Evolutionary conservation across 1,140 invertebrate genomes (phyloP).

Genomic region (Scylla paramamosain): DNA sequence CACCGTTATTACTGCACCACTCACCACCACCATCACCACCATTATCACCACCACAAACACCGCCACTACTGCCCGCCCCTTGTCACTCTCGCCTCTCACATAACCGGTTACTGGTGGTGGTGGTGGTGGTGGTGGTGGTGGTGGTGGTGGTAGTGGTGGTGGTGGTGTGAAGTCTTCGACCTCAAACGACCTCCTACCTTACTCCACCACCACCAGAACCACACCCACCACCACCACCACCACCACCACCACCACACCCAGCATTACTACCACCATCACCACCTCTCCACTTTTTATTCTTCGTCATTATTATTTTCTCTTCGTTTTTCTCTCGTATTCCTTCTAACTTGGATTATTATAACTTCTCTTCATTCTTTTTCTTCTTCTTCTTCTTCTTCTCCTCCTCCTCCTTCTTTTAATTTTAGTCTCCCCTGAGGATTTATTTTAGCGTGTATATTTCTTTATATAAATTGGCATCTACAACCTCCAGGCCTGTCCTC

Average conservation of each 20-base stretch:
- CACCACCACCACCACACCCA: neutral
- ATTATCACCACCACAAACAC: neutral
- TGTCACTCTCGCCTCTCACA: too few species aligned
- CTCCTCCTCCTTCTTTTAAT: too few species aligned
- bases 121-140: neutral
- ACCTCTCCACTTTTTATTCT: neutral
- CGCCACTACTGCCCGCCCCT: neutral
- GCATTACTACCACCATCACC: neutral
- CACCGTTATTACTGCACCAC: too few species aligned
- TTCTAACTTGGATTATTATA: too few species aligned
- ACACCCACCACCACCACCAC: neutral
- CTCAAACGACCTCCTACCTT: neutral
- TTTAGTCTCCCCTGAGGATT: too few species aligned
- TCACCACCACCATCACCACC: too few species aligned
- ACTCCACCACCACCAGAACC: neutral
- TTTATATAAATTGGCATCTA: too few species aligned
- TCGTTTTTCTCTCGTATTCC: too few species aligned
- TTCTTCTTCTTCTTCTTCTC: too few species aligned
- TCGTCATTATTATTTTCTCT: neutral
- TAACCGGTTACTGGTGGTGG: neutral
- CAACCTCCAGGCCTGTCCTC: too few species aligned
- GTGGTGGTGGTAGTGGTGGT: neutral
- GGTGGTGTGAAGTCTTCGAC: neutral
- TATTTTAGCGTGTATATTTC: too few species aligned
- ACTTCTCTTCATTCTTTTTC: too few species aligned